Conservation (phyloP, 2,113 vertebrate genomes). For the Tautogolabrus adspersus region DNA sequence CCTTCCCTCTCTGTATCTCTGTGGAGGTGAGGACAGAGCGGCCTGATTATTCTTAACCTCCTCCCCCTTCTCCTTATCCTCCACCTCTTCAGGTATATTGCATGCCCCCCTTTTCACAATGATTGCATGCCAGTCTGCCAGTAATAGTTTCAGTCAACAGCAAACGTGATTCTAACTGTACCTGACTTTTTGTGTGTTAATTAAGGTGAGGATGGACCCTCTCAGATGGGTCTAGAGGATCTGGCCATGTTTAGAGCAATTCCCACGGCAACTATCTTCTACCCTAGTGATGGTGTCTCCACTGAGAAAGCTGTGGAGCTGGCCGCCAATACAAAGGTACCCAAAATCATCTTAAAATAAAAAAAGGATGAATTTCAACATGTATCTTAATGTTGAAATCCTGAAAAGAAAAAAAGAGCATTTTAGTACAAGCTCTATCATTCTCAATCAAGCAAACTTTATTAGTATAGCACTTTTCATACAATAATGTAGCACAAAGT, state of each 20-base stretch:
- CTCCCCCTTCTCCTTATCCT: slow-evolving; percentile 61
- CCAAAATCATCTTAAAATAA: slow-evolving; percentile 4
- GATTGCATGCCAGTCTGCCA: slow-evolving; percentile 47
- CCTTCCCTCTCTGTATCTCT: slow-evolving; percentile 39
- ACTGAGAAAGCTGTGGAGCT: slow-evolving; percentile 96
- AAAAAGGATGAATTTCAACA: not conserved
- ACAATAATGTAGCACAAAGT: too few relatives aligned
- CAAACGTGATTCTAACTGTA: not conserved
- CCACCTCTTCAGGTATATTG: slow-evolving; percentile 76
- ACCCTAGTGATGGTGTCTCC: slow-evolving; percentile 93
- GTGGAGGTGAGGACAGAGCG: slow-evolving; percentile 61
- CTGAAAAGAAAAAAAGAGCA: not conserved
- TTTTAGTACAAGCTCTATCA: too few relatives aligned
- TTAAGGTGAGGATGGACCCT: slow-evolving; percentile 94
- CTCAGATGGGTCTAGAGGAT: slow-evolving; percentile 97
- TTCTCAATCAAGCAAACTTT: too few relatives aligned
- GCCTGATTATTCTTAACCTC: slow-evolving; percentile 61
- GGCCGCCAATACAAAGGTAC: slow-evolving; percentile 95
- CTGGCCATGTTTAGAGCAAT: slow-evolving; percentile 91
- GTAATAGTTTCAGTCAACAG: slow-evolving; percentile 14
- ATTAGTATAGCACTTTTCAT: too few relatives aligned
- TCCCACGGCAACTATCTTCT: slow-evolving; percentile 92
- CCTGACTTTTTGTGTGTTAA: slow-evolving; percentile 11
- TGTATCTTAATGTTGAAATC: not conserved
- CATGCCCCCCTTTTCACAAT: slow-evolving; percentile 58